Evolutionary conservation across 2,888 invertebrate genomes (phyloP).

Genomic region (Tuta absoluta): DNA sequence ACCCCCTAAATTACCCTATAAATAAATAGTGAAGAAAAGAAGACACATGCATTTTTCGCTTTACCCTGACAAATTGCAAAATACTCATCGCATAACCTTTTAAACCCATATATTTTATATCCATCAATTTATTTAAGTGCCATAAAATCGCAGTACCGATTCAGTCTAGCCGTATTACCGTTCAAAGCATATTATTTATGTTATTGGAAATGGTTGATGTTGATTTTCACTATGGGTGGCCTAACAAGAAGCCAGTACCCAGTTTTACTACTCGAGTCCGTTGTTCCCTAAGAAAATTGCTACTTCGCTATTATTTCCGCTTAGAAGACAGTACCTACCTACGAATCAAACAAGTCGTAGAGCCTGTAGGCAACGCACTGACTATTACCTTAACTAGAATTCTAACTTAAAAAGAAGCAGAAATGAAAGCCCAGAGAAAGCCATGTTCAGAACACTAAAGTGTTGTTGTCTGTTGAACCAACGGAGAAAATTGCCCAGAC

Average conservation of each 20-base stretch:
- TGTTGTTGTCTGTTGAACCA: too few relatives aligned
- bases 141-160: background rate
- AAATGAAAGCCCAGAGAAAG: too few relatives aligned
- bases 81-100: background rate
- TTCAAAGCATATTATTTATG: slow-evolving; percentile 63
- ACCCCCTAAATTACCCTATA: too few relatives aligned
- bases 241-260: background rate
- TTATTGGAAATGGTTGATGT: slow-evolving; percentile 59
- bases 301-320: background rate
- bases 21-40: too few relatives aligned
- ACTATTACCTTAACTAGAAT: too few relatives aligned
- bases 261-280: background rate
- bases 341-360: background rate
- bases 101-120: background rate
- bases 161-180: slow-evolving; percentile 31
- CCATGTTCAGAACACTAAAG: too few relatives aligned
- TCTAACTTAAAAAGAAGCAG: too few relatives aligned
- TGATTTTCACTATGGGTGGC: slow-evolving; percentile 38
- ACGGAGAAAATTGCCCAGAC: background rate
- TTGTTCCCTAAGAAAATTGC: background rate
- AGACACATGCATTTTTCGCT: too few relatives aligned
- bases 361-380: background rate
- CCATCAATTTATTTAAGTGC: background rate
- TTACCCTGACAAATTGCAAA: background rate
- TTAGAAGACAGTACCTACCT: background rate